Percentiles rank a stretch among this genome's conserved stretches.
These are phyloP conservation scores for Ophion obscuratus DNA, from an alignment of 2,888 invertebrate species.

Conservation along the genomic window DNA sequence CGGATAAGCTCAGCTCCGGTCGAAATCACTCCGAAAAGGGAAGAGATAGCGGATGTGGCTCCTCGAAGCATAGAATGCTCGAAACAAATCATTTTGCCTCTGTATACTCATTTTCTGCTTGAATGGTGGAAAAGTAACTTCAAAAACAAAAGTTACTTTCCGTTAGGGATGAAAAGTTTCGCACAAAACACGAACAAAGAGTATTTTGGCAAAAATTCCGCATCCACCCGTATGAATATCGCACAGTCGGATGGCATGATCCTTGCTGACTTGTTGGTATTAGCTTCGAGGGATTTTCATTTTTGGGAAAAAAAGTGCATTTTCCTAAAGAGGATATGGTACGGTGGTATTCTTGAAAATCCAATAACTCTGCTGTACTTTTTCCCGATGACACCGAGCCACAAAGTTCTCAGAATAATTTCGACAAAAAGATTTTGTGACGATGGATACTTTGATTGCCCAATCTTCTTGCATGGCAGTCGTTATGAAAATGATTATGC, in stretches of 20 bases:
- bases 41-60: conserved; percentile 15
- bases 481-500: too few species aligned
- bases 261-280: conserved; percentile 49
- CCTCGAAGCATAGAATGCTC: conserved; percentile 3
- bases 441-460: too few species aligned
- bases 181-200: not conserved
- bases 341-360: conserved; percentile 45
- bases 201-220: conserved; percentile 20
- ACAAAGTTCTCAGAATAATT: not conserved
- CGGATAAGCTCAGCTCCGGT: conserved; percentile 49
- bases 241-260: conserved; percentile 15
- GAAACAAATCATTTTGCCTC: conserved; percentile 40
- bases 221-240: not conserved
- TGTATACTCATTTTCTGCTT: conserved; percentile 30
- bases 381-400: conserved; percentile 37
- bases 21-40: conserved; percentile 29
- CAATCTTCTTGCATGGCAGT: too few species aligned
- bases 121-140: conserved; percentile 52
- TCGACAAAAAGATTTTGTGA: not conserved
- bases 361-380: conserved; percentile 38
- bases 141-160: conserved; percentile 49
- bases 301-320: conserved; percentile 23
- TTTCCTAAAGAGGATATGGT: conserved; percentile 36
- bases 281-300: conserved; percentile 30
- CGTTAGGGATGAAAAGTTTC: not conserved